phyloP scores from a whole-genome alignment of 2,888 invertebrate genomes.

The Criorhina ranunculi region DNA sequence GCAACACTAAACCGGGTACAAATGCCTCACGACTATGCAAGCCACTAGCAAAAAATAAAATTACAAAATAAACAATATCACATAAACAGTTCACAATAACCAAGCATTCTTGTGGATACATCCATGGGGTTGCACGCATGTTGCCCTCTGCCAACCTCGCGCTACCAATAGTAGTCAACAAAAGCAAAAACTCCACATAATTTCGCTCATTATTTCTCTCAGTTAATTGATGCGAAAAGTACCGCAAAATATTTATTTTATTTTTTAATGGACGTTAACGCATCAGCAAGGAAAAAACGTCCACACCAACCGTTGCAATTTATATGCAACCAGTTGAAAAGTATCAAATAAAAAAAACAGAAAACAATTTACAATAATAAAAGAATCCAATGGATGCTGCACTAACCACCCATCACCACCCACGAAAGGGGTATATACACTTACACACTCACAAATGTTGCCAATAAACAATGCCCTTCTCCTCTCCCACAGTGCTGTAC shows the following conservation, averaged over 20 bases:
- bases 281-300: conserved; percentile 20
- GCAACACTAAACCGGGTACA: neutral
- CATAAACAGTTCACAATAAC: neutral
- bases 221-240: conserved; percentile 73
- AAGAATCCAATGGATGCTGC: conserved; percentile 30
- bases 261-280: conserved; percentile 49
- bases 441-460: neutral
- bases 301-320: conserved; percentile 11
- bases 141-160: neutral
- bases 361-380: conserved; percentile 32
- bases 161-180: conserved; percentile 24
- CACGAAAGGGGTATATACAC: neutral
- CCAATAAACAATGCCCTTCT: conserved; percentile 25
- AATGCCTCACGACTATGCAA: neutral
- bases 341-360: conserved; percentile 49
- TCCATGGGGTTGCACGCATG: neutral
- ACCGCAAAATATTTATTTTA: conserved; percentile 53
- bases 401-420: conserved; percentile 2
- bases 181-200: conserved; percentile 29
- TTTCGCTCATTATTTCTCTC: conserved; percentile 66
- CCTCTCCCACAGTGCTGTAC: neutral
- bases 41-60: conserved; percentile 42
- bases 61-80: conserved; percentile 14
- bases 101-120: conserved; percentile 10
- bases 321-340: conserved; percentile 34